Conservation (phyloP, 2,888 invertebrate genomes). For the Eristalis arbustorum region DNA sequence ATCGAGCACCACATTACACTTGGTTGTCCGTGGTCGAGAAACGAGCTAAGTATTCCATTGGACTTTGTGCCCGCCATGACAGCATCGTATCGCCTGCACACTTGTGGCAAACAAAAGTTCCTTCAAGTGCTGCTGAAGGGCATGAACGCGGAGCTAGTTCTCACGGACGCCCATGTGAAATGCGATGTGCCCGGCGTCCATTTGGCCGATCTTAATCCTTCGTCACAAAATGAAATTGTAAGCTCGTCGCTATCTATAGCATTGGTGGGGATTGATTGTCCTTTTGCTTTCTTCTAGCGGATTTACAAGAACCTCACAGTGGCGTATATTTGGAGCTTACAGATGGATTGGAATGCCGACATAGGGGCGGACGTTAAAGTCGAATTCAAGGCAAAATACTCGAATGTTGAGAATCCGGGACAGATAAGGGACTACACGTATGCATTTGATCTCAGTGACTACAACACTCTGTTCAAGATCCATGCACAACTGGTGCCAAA, state of each 20-base stretch:
- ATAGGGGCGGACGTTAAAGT: conserved; percentile 84
- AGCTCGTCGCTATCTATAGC: conserved; percentile 65
- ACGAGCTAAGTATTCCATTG: conserved; percentile 87
- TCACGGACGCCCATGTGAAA: conserved; percentile 82
- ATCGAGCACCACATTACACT: conserved; percentile 90
- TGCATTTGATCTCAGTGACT: conserved; percentile 90
- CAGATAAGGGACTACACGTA: conserved; percentile 83
- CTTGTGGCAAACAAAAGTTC: conserved; percentile 91
- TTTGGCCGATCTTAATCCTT: conserved; percentile 85
- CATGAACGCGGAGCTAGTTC: conserved; percentile 81
- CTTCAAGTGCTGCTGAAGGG: conserved; percentile 89
- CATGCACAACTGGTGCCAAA: conserved; percentile 86
- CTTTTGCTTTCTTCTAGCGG: conserved; percentile 79
- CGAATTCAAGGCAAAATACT: conserved; percentile 84
- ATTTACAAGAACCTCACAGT: conserved; percentile 88
- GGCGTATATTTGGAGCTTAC: conserved; percentile 92
- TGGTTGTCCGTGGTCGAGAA: conserved; percentile 89
- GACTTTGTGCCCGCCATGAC: conserved; percentile 92
- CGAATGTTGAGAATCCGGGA: conserved; percentile 75
- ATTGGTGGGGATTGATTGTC: neutral
- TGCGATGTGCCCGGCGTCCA: conserved; percentile 84
- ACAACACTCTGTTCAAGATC: conserved; percentile 92
- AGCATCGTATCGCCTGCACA: conserved; percentile 90
- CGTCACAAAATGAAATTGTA: conserved; percentile 83
- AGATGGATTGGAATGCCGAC: conserved; percentile 83